Base-by-base conservation (phyloP, 53 echinoderm and acorn worm genomes). In the Henricia sp. region DNA sequence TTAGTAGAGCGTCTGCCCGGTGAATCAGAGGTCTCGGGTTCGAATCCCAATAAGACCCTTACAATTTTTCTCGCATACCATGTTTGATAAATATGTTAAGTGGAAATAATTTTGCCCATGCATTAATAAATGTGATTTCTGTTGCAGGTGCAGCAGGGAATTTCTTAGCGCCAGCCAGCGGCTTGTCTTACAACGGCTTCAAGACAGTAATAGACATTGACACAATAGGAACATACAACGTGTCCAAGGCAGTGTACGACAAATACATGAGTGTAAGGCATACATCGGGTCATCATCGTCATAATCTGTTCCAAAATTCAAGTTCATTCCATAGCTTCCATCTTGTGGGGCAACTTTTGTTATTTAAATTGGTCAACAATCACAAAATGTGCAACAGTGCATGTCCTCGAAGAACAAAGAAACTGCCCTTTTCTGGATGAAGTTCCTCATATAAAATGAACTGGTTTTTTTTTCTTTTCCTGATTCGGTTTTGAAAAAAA, bases 201-300 rank as follows among this genome's bases (percentile, higher is more conserved):
- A 93, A 91, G 87, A 96, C 96, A 11, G 96, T 96, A 50, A 84
- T 96, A 35, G 96, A 96, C 63, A 96, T 96, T 25, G 96, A 96
- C 57, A 74, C 96, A 3, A 84, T 93, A 16, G 96, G 96, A 37
- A 96, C 96, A 12, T 96, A 89, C 89, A 96, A 96, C 43, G 56
- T 82, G 24, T 84, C 85, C 42, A 96, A 96, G 60, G 91, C 91
- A 24, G 91, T 96, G 62, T 96, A 91, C 80, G 96, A 96, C 52
- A 89, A 87, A 39, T 91, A 85, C 37, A 87, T 96, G 87, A 89
- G 84, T 89, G 96, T 93, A 74, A 40, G 87, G 55, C 8, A 20
- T 26, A 23, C 39, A 17, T 43, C 11, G 1, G 53, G 19, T 1
- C 3, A 10, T 53, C 11, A 53, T 14, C 14, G 8, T 8, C 8